Conservation (phyloP, 23 tunicate genomes). For the Corella eumyota region DNA sequence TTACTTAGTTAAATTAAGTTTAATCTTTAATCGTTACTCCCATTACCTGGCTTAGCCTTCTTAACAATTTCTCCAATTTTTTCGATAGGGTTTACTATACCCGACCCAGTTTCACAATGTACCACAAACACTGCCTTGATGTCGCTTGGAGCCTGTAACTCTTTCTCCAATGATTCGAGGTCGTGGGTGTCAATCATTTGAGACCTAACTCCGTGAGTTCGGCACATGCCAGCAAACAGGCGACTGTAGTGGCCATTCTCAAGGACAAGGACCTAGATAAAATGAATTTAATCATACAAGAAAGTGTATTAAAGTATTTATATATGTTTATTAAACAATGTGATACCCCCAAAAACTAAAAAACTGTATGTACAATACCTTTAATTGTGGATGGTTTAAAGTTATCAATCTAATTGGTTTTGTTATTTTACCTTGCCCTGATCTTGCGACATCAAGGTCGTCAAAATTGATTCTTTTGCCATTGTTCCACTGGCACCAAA, state of each 20-base stretch:
- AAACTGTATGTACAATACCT: constrained; percentile 1
- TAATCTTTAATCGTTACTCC: neutral
- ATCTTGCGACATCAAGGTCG: constrained; percentile 2
- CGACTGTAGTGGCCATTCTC: constrained; percentile 50
- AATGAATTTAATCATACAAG: neutral
- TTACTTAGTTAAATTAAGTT: neutral
- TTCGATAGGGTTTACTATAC: constrained; percentile 45
- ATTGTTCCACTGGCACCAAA: constrained; percentile 30
- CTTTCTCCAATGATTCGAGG: neutral
- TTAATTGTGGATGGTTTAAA: too few relatives aligned
- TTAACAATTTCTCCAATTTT: constrained; percentile 32
- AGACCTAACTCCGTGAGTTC: constrained; percentile 3
- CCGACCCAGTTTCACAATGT: constrained; percentile 70
- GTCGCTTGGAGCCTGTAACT: neutral
- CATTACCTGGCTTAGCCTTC: constrained; percentile 1
- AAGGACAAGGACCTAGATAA: constrained; percentile 32
- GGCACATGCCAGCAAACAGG: constrained; percentile 24
- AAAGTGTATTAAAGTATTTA: neutral
- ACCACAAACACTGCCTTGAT: constrained; percentile 20
- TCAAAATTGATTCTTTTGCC: constrained; percentile 14
- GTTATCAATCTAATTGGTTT: too few relatives aligned
- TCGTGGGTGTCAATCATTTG: constrained; percentile 17
- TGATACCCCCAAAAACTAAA: too few relatives aligned
- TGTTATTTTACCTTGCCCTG: constrained; percentile 22
- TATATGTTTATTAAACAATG: too few relatives aligned